Base-by-base conservation (phyloP, 30 jellyfish, hydroid and myxozoan genomes). In the Chrysaora quinquecirrha region DNA sequence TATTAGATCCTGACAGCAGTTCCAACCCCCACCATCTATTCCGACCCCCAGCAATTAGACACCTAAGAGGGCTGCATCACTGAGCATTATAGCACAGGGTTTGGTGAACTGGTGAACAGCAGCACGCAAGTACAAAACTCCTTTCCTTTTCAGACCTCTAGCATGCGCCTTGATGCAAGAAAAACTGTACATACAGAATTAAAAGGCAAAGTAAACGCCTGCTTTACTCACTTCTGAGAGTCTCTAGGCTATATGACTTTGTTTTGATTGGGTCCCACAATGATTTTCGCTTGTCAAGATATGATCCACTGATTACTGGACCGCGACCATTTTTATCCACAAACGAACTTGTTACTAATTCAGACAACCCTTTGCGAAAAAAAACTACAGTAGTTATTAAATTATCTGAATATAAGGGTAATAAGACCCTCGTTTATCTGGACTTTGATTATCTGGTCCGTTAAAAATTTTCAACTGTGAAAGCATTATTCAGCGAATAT, bases 251-350 rank as follows among this genome's bases (percentile, higher is more conserved):
- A 63, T 69, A 75, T 74, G 60, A 58, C 30, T 77, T 73, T 1
- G 96, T 87, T 2, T 75, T 50, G 4, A 78, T 22, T 71, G 65
- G 70, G 3, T 70, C 87, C 83, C 83, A 71, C 7, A 21, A 21
- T 30, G 73, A 24, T 19, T 60, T 27, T 19, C 28, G 25, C 60
- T 63, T 38, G 31, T 35, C 76, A 14, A 87, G 19, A 68, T 49
- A 54, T 18, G 96, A 29, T 19, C 87, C 82, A 70, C 96, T 87
- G 69, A 87, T 87, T 16, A 87, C 82, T 0, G 96, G 72, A 11
- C 66, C 83, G 30, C 82, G 65, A 19, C 84, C 95, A 34, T 60
- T 84, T 20, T 75, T 64, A 32, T 84, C 95, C 38, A 61, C 34
- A 54, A 31, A 84, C 29, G 95, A 72, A 4, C 81, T 85, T 32